Evolutionary conservation across 2,888 invertebrate species (phyloP).

Genomic region (Noctua comes): DNA sequence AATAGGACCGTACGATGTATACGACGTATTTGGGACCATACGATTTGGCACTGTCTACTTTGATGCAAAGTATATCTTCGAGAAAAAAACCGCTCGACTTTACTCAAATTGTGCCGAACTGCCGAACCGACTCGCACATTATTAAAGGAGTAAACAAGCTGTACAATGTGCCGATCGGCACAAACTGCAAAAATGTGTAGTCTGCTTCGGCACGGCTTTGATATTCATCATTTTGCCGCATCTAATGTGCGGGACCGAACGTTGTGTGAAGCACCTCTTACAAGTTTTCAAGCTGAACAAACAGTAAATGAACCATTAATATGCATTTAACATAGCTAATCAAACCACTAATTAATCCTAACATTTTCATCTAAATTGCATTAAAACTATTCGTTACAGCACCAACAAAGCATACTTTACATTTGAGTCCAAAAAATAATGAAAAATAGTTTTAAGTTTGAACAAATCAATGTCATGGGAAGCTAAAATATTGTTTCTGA

Average conservation of each 20-base stretch:
- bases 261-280: neutral
- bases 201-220: neutral
- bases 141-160: neutral
- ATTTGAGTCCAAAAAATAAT: conserved; percentile 30
- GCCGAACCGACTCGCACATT: neutral
- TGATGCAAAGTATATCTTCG: neutral
- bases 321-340: conserved; percentile 5
- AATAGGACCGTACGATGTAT: too few relatives aligned
- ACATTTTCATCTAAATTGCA: conserved; percentile 48
- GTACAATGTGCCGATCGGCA: neutral
- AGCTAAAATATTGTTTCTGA: conserved; percentile 60
- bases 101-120: too few relatives aligned
- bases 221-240: neutral
- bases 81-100: neutral
- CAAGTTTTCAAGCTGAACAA: neutral
- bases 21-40: neutral
- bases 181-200: neutral
- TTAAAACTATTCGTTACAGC: conserved; percentile 55
- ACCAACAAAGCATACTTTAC: conserved; percentile 39
- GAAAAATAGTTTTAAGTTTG: conserved; percentile 45
- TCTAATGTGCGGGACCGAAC: neutral
- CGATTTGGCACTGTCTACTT: neutral
- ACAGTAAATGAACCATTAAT: conserved; percentile 5
- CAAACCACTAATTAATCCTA: conserved; percentile 45
- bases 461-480: conserved; percentile 70